phyloP scores from a whole-genome alignment of 2,888 invertebrate genomes.

The Nomada goodeniana region DNA sequence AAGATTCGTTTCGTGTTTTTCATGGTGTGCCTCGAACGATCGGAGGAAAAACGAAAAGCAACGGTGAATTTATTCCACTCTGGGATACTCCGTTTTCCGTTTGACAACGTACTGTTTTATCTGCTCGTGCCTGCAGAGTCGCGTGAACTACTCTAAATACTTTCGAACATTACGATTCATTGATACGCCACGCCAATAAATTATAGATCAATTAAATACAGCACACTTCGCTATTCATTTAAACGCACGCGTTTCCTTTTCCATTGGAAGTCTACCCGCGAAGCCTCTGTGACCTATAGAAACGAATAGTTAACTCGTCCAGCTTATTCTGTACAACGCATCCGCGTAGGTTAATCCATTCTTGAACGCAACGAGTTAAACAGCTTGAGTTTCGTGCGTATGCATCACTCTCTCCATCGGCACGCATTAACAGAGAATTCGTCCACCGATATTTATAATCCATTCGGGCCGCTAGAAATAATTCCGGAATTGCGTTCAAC shows the following conservation, averaged over 20 bases:
- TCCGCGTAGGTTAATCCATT: slow-evolving; percentile 31
- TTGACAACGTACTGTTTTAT: too few relatives aligned
- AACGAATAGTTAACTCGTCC: slow-evolving; percentile 21
- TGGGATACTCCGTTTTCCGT: too few relatives aligned
- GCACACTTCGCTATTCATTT: not conserved
- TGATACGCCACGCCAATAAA: too few relatives aligned
- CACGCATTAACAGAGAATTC: slow-evolving; percentile 41
- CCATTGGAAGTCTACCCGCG: too few relatives aligned
- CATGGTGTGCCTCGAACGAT: slow-evolving; percentile 10
- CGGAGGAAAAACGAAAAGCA: not conserved
- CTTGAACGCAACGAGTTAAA: slow-evolving; percentile 33
- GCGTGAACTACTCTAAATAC: too few relatives aligned
- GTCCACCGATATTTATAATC: slow-evolving; percentile 50
- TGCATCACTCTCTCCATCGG: slow-evolving; percentile 16
- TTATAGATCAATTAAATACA: not conserved
- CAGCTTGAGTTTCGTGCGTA: slow-evolving; percentile 3
- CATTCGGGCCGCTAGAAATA: slow-evolving; percentile 41
- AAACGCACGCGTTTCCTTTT: not conserved
- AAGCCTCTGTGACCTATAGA: not conserved
- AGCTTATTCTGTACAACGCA: slow-evolving; percentile 33
- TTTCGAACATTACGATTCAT: too few relatives aligned
- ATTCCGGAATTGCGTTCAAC: slow-evolving; percentile 49
- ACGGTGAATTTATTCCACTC: slow-evolving; percentile 19
- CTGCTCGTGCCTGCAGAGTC: too few relatives aligned
- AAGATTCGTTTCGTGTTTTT: slow-evolving; percentile 50